Evolutionary conservation across 2,888 invertebrate species (phyloP).

Genomic region (Plagodis pulveraria): DNA sequence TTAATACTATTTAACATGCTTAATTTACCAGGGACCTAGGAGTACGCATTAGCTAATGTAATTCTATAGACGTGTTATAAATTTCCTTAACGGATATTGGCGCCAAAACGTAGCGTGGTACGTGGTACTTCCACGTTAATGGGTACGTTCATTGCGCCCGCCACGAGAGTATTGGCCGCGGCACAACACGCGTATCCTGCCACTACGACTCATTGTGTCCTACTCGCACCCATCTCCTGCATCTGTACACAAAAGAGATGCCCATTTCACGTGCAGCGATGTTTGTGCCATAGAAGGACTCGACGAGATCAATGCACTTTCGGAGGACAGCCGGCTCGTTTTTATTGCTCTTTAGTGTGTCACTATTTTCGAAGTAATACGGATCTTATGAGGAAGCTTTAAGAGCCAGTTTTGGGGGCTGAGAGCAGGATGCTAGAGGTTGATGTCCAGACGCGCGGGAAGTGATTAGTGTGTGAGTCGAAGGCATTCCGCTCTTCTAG

Average conservation of each 20-base stretch:
- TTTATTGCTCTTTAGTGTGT: conserved; percentile 71
- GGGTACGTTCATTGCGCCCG: conserved; percentile 82
- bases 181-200: conserved; percentile 81
- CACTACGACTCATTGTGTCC: conserved; percentile 71
- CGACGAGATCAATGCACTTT: conserved; percentile 83
- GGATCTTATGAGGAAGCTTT: conserved; percentile 60
- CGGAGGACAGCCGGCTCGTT: conserved; percentile 80
- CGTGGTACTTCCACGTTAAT: conserved; percentile 72
- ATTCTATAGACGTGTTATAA: conserved; percentile 14
- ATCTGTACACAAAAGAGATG: conserved; percentile 66
- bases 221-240: conserved; percentile 59
- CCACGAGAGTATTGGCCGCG: conserved; percentile 81
- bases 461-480: conserved; percentile 68
- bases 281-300: conserved; percentile 82
- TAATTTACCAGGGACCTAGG: too few species aligned
- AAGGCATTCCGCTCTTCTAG: conserved; percentile 61
- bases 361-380: conserved; percentile 55
- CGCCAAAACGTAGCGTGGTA: conserved; percentile 75
- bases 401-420: conserved; percentile 61
- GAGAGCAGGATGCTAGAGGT: conserved; percentile 46
- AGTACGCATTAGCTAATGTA: neutral
- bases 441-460: conserved; percentile 78
- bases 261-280: conserved; percentile 77
- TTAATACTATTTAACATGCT: too few species aligned
- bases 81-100: conserved; percentile 52